Base-by-base conservation (phyloP, 2,888 invertebrate genomes). In the Epicampocera succincta region DNA sequence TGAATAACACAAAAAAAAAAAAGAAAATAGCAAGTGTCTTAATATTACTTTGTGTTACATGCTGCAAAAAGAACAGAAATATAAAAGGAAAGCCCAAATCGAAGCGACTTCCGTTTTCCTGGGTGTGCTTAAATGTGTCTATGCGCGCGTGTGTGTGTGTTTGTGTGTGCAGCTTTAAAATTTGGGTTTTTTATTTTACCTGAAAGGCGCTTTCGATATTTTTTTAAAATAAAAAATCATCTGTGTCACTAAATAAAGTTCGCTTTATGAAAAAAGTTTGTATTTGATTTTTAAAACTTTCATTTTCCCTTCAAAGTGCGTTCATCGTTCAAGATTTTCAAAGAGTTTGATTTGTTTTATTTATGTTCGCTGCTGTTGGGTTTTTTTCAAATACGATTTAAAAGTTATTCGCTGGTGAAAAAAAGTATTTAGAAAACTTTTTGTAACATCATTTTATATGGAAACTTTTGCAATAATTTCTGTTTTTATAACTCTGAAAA, bases 391-490 rank as follows among this genome's bases (percentile, higher is more conserved):
- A 17, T 1, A 38, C 15, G 17, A 4, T 11, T 12, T 17, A 33
- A 17, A 33, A 33, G 17, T 12, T 15, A 38, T 3, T 38, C 38
- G 56, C 38, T 38, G 1, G 5, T 38, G 2, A 17, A 56, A 33
- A 29, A 15, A 33, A 9, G 3, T 33, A 33, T 33, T 12, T n/a
- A 9, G 25, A 54, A 54, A 25, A 11, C 29, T 56, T 38, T 17
- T 56, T 12, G 19, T 17, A 5, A 17, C 3, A 56, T 38, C 38
- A 33, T 38, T 56, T 38, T 11, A 17, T 25, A 5, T 3, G 56
- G 3, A 56, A 56, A 56, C 38, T 56, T 56, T 38, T 17, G 56
- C 56, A 38, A 56, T 56, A 56, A 56, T 17, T 56, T 56, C 38
- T 38, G 4, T 9, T 33, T 33, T 33, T 9, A 33, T 9, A 8